Evolutionary conservation across 2,888 invertebrate species (phyloP).

Genomic region (Venusia cambrica): DNA sequence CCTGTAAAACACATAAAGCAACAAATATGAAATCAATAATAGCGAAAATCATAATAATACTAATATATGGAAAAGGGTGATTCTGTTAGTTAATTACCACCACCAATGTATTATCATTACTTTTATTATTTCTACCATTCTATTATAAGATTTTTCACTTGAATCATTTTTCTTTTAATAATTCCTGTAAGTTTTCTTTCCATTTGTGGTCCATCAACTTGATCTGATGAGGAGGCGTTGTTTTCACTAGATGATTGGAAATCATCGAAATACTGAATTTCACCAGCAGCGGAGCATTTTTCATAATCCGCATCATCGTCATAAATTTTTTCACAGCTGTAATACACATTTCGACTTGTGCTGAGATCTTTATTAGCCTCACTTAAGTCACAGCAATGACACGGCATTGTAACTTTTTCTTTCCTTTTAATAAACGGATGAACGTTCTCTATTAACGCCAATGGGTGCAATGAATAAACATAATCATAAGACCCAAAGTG

Average conservation of each 20-base stretch:
- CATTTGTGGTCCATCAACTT: not conserved
- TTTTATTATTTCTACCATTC: conserved; percentile 54
- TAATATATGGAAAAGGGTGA: conserved; percentile 9
- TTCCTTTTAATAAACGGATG: conserved; percentile 51
- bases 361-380: conserved; percentile 20
- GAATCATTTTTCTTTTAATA: conserved; percentile 47
- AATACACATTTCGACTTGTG: conserved; percentile 37
- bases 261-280: conserved; percentile 12
- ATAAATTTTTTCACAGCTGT: conserved; percentile 43
- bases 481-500: conserved; percentile 41
- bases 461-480: conserved; percentile 45
- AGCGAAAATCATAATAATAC: conserved; percentile 29
- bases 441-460: conserved; percentile 34
- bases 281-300: conserved; percentile 14
- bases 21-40: conserved; percentile 55
- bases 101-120: not conserved
- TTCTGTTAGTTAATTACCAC: conserved; percentile 14
- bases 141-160: conserved; percentile 44
- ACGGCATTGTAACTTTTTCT: conserved; percentile 44
- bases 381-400: conserved; percentile 47
- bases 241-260: not conserved
- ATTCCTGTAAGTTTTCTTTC: conserved; percentile 23
- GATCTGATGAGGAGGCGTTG: conserved; percentile 5
- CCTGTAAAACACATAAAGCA: conserved; percentile 78
- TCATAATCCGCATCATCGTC: conserved; percentile 13